Base-by-base conservation (phyloP, 1,140 invertebrate species). In the Orius laevigatus region DNA sequence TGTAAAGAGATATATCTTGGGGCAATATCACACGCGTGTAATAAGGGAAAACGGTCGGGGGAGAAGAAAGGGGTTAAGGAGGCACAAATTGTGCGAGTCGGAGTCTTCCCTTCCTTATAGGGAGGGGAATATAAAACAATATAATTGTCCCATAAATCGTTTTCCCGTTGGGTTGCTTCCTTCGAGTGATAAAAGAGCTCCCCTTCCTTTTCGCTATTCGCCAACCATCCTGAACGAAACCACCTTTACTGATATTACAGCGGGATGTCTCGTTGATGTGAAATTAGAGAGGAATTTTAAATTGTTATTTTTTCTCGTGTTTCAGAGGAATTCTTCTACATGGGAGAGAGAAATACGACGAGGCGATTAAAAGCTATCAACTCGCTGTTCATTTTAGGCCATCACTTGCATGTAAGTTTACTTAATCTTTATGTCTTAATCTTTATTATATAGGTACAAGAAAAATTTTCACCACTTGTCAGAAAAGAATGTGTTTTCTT, bases 301-400 rank as follows among this genome's bases (percentile, higher is more conserved):
- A 39, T 19, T 35, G 25, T 15, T 25, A 48, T 48, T 41, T 34
- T 57, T 59, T 69, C n/a, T n/a, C n/a, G n/a, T 70, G 66, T 82
- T 79, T 41, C 78, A 97, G 91, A 61, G 92, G 92, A 49, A 85
- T 94, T 59, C 69, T 96, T 58, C 76, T 90, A 56, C 91, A 95
- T 69, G 84, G 89, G 55, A 80, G 87, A 68, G 80, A 81, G 58
- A 73, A 87, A 57, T 82, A 82, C 61, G 75, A 86, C 56, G 85
- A 92, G 62, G 90, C 92, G 39, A 80, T 96, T 55, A 73, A 83
- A 61, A 91, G 85, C 65, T 97, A 95, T 67, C 78, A 87, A 63
- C 74, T 79, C 49, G 92, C 93, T 31, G 93, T 96, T 60, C 79
- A 88, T 62, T 96, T 84, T 67, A 75, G 93, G 63, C 90, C 91